phyloP scores from a whole-genome alignment of 1,140 invertebrate species.

The Hylaeus anthracinus region DNA sequence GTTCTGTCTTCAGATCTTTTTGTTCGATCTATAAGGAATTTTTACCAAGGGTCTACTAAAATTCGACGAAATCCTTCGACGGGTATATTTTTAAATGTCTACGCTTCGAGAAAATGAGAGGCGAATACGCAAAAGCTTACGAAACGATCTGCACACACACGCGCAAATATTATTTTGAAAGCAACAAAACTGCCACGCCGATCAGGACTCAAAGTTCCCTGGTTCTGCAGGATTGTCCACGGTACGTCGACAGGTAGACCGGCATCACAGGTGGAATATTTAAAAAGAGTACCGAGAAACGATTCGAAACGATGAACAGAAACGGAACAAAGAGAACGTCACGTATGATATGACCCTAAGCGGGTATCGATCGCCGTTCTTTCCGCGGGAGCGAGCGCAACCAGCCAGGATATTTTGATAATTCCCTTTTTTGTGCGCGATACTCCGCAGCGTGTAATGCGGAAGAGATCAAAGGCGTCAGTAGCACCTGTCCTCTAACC shows the following conservation, averaged over 20 bases:
- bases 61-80: too few species aligned
- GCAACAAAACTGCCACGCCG: too few species aligned
- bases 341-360: constrained; percentile 50
- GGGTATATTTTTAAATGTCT: too few species aligned
- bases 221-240: neutral
- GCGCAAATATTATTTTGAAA: neutral
- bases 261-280: constrained; percentile 17
- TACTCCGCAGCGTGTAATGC: constrained; percentile 73
- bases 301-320: constrained; percentile 35
- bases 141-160: too few species aligned
- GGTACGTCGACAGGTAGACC: neutral
- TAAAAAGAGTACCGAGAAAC: constrained; percentile 20
- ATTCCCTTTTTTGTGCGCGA: constrained; percentile 70
- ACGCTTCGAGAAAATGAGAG: too few species aligned
- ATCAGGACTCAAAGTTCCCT: neutral
- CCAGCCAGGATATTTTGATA: constrained; percentile 72
- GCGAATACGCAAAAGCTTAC: too few species aligned
- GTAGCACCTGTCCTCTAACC: constrained; percentile 81
- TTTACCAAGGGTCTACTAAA: too few species aligned
- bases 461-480: constrained; percentile 81
- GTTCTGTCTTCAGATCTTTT: too few species aligned
- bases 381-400: constrained; percentile 47
- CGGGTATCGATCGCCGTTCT: constrained; percentile 55
- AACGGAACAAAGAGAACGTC: constrained; percentile 44
- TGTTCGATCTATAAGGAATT: too few species aligned